Percentiles rank a stretch among this genome's conserved stretches.
These are phyloP conservation scores for Carassius carassius DNA, from an alignment of 2,113 vertebrate genomes.

Conservation along the genomic window DNA sequence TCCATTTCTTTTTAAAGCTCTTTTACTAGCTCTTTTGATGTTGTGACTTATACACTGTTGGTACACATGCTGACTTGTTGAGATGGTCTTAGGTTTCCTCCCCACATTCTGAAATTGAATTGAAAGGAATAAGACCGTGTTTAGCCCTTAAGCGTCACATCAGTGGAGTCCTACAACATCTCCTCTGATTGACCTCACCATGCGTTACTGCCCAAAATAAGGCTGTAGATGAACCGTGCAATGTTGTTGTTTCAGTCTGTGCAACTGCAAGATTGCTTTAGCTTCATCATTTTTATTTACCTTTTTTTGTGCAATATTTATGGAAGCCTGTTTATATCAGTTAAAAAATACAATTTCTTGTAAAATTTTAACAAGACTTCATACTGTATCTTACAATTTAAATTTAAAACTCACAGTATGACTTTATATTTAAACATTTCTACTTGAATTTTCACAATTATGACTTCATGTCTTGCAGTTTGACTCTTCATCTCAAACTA, in stretches of 20 bases:
- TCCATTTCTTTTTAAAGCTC: not conserved
- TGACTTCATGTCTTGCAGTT: too few relatives aligned
- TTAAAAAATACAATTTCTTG: not conserved
- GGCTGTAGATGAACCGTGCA: constrained; percentile 2
- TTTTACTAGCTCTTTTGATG: not conserved
- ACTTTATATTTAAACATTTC: not conserved
- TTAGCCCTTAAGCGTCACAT: constrained; percentile 29
- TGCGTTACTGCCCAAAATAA: not conserved
- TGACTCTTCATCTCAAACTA: not conserved
- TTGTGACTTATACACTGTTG: not conserved
- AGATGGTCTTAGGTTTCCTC: not conserved
- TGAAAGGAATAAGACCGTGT: constrained; percentile 26
- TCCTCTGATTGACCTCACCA: constrained; percentile 7
- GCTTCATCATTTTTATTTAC: too few relatives aligned
- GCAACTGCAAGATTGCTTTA: not conserved
- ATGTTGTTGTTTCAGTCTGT: not conserved
- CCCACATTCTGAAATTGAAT: constrained; percentile 13
- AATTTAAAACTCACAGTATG: not conserved
- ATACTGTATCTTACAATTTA: not conserved
- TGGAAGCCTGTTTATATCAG: not conserved
- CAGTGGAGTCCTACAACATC: constrained; percentile 3
- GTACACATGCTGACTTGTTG: constrained; percentile 27
- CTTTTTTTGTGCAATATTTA: not conserved
- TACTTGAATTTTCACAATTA: not conserved
- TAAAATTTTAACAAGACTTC: not conserved